Evolutionary conservation across 1,140 invertebrate species (phyloP).

Genomic region (Phthorimaea operculella): DNA sequence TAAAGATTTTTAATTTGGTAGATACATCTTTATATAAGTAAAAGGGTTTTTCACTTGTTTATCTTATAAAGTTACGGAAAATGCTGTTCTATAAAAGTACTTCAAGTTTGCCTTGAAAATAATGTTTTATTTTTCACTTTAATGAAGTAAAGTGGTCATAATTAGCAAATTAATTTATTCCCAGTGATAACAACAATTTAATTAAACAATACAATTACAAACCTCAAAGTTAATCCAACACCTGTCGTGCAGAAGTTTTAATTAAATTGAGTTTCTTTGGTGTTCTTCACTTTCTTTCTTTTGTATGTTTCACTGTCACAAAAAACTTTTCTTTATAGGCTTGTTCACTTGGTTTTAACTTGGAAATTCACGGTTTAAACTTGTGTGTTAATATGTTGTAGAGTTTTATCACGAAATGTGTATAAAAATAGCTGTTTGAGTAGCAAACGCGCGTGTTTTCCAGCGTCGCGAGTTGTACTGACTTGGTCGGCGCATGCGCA

Average conservation of each 20-base stretch:
- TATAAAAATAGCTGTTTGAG: background rate
- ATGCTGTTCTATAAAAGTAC: no score
- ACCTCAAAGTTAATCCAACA: constrained; percentile 48
- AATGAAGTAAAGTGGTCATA: background rate
- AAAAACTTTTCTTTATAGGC: background rate
- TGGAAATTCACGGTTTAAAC: background rate
- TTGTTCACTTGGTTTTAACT: background rate
- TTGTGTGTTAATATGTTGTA: background rate
- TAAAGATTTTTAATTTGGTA: no score
- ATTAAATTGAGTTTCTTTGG: constrained; percentile 7
- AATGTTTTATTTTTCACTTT: no score
- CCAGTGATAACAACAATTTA: background rate
- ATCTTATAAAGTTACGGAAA: no score
- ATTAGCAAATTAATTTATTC: no score
- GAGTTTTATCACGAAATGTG: background rate
- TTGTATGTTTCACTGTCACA: background rate
- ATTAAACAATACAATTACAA: constrained; percentile 21
- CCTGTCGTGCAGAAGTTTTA: constrained; percentile 21
- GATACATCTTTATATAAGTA: no score
- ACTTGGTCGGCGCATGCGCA: constrained; percentile 38
- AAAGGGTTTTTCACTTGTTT: no score
- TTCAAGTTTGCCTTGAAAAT: no score
- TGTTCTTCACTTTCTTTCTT: background rate
- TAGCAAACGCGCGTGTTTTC: constrained; percentile 27
- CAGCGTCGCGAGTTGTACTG: constrained; percentile 34